Base-by-base conservation (phyloP, 2,888 invertebrate species). In the Drosophila meridionalis region DNA sequence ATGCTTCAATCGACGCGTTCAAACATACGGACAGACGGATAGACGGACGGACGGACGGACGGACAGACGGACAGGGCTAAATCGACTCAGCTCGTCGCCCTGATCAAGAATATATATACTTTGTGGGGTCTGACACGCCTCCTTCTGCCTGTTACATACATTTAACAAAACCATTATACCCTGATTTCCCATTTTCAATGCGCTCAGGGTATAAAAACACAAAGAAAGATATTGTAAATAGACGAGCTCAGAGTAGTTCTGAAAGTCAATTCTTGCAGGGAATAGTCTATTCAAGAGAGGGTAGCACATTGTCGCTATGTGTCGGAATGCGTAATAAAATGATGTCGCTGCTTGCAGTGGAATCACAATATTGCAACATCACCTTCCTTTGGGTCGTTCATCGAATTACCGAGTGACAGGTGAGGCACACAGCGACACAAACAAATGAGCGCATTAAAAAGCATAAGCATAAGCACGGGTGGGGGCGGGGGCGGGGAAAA, bases 381-480 rank as follows among this genome's bases (percentile, higher is more conserved):
- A 20, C 40, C 55, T 65, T 30, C 67, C 38, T 45, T 50, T 63
- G 66, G 61, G 50, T 58, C 60, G 61, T 50, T 62, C 83, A 82
- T 83, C 73, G 80, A 82, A 82, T 80, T 82, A 83, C 76, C 82
- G 74, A 73, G 71, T 74, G 78, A 59, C 83, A 82, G 83, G 69
- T 75, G 72, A 65, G 45, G 20, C 20, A 48, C 59, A 62, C 28
- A 69, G 34, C 45, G 28, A 52, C 36, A 52, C 50, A 53, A 69
- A 72, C 80, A 82, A 85, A 85, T 82, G 82, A 86, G 82, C 73
- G 80, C 86, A 83, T 88, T 85, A 86, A 83, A 86, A 80, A 88
- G 76, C 88, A 88, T 83, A 82, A 69, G 34, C 61, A 69, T 57
- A 62, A 76, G 32, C 36, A 9, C 0, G 56, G 30, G 30, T 2